Base-by-base conservation (phyloP, 2,888 invertebrate species). In the Eilema griseolum region DNA sequence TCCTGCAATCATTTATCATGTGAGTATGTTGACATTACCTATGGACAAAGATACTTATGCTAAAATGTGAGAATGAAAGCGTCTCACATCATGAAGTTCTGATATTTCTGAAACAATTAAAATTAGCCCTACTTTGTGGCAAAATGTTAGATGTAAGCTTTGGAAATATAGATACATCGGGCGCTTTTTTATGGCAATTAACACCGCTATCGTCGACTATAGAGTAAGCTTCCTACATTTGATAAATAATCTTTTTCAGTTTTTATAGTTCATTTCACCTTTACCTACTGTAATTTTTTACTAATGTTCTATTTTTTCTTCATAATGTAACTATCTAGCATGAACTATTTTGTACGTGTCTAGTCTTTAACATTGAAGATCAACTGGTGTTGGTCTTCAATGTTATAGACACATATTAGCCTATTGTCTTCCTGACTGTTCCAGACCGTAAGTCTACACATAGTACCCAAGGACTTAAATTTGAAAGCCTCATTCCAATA, bases 171-270 rank as follows among this genome's bases (percentile, higher is more conserved):
- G 12, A 33, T 12, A 59, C 16, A 59, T 24, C 26, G 24, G 24
- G 16, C 52, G n/a, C 52, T 14, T 61, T n/a, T n/a, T 23, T 61
- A 12, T n/a, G 33, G 61, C 31, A 31, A 28, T 46, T 64, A 28
- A 52, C n/a, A 52, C 23, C 28, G 28, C 52, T 64, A 52, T 12
- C 12, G 20, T 28, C 20, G 52, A 64, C n/a, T 31, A 46, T 64
- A 52, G 64, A n/a, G 28, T 28, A 64, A 56, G 28, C 31, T 52
- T n/a, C 52, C 31, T 64, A 52, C 5, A 52, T 46, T 26, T 26
- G 26, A 16, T 59, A 52, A 52, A 31, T 28, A 12, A 52, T 52
- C 1, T 31, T 46, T 52, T 64, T 28, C 11, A 64, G 16, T 63
- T 63, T 62, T 63, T 20, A 52, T 52, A 52, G 28, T 41, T 52